Percentiles rank a stretch among this genome's conserved stretches.
These are phyloP conservation scores for Apteryx owenii DNA, from an alignment of 2,113 vertebrate species.

Conservation along the genomic window DNA sequence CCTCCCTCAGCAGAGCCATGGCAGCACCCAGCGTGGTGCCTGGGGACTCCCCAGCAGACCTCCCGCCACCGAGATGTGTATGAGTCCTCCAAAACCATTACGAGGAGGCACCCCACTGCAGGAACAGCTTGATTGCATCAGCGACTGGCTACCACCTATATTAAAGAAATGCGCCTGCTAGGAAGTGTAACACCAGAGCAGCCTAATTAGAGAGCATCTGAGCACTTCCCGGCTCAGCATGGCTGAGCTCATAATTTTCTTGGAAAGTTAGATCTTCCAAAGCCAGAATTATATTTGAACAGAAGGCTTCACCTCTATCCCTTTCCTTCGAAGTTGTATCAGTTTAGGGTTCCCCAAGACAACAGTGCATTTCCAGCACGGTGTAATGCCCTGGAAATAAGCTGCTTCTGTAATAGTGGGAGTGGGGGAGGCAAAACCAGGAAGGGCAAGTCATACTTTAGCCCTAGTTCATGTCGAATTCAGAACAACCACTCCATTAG, in stretches of 20 bases:
- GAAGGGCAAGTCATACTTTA: background rate
- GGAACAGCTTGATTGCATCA: background rate
- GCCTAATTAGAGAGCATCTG: background rate
- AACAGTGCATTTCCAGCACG: rapidly evolving
- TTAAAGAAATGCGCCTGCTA: background rate
- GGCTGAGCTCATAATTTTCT: background rate
- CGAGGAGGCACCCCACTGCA: background rate
- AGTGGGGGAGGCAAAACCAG: background rate
- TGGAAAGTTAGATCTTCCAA: background rate
- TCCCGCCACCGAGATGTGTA: background rate
- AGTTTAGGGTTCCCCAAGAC: background rate
- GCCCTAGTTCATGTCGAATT: background rate
- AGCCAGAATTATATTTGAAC: background rate
- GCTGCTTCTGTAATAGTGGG: rapidly evolving
- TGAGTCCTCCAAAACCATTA: background rate
- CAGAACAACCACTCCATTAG: rapidly evolving
- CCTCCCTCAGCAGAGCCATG: background rate
- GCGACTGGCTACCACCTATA: background rate
- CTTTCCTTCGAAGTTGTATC: background rate
- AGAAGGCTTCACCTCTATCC: background rate
- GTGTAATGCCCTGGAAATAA: rapidly evolving
- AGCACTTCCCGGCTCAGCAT: background rate
- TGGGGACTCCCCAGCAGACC: background rate
- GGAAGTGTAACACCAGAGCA: background rate
- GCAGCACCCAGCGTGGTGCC: background rate